Evolutionary conservation across 2,888 invertebrate genomes (phyloP), one percentile per base, ranked within the genome.

Genomic region (Drosophila prostipennis): DNA sequence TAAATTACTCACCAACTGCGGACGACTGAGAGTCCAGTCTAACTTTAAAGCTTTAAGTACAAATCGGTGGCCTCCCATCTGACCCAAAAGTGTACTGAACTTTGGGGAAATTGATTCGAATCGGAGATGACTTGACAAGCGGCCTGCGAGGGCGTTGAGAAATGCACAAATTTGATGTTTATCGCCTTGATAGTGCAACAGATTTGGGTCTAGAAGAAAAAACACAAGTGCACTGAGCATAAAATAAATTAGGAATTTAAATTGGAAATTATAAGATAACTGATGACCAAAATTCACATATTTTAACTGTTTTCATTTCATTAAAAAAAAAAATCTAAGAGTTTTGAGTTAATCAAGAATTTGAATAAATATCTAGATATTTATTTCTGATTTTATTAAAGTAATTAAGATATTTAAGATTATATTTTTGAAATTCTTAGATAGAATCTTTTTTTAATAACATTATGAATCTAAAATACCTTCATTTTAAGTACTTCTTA

Each of bases 11-110:
- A 55, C 75, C 68, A 37, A 37, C 51, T 16, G 59, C 69, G 72
- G 64, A 67, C 61, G 64, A 67, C 61, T 74, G 69, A 5, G 60
- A 59, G 19, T 34, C 32, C 26, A 26, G 36, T 29, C 32, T 26
- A 54, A 48, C 42, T 32, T 71, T 71, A 57, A 45, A 49, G 29
- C 71, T 72, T 83, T 78, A 83, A 86, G 19, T 63, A 76, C 76
- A 77, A 85, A 34, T 14, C 23, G 6, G 13, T 14, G n/a, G 36
- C 42, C 37, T 40, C 4, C 37, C 49, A 53, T 42, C 43, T 84
- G 89, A 84, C 89, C 87, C 84, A 83, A 86, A 84, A 85, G 87
- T 86, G 89, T 88, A 86, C 57, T 83, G 89, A 84, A 87, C 89
- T 88, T 86, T 75, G 68, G 72, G 74, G 77, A 86, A 84, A 84